Evolutionary conservation across 1,140 invertebrate genomes (phyloP), one percentile per base, ranked within the genome.

Genomic region (Vanessa tameamea): DNA sequence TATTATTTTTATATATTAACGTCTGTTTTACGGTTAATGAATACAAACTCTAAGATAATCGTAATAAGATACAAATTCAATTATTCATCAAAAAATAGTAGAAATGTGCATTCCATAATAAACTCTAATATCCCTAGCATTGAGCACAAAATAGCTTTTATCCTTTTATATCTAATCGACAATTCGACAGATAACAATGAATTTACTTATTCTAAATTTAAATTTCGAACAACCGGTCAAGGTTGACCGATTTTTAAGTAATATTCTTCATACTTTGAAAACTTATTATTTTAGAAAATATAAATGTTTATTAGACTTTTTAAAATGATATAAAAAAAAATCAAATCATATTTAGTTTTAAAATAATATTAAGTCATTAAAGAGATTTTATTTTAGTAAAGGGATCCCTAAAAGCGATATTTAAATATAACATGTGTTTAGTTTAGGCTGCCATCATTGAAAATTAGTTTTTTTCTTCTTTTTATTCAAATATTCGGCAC

Each of bases 401-500:
- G 57, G 37, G 51, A 65, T 72, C 72, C 48, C 72, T 14, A 63
- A 66, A 72, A 75, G n/a, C 65, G 23, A 57, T 23, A 63, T 47
- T 11, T 8, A 9, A 43, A 9, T 9, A 43, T 43, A 43, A 43
- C 37, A 43, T 43, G 37, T 43, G 37, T 43, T 43, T 43, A 43
- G 37, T 43, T 43, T 43, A 9, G 70, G 73, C 71, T 65, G 20
- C 20, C 47, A 26, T 8, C 20, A 47, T 43, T 43, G 43, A 70
- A 70, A 64, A 64, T 71, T 48, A 64, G 23, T 43, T 64, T 71
- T 70, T 64, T 63, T 53, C 69, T 66, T 61, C 77, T 78, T 80
- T 57, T 57, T 80, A 82, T 82, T 81, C 73, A 77, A 76, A 82
- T 81, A 69, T 23, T 47, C 12, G 66, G 53, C 66, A 59, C 66